These are phyloP conservation scores for Pocota personata DNA, from an alignment of 2,888 invertebrate genomes.

Conservation along the genomic window DNA sequence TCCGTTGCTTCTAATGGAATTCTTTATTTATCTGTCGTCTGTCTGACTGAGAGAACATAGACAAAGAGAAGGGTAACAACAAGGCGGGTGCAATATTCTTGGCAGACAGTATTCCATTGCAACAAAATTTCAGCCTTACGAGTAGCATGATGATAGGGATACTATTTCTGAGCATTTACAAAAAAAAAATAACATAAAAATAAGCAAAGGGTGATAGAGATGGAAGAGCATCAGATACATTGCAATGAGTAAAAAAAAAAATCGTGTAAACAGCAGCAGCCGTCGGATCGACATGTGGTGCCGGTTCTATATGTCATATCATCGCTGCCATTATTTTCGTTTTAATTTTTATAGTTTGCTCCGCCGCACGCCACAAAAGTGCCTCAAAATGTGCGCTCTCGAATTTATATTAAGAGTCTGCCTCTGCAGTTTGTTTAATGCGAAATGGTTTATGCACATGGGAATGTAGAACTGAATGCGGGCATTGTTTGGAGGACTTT, in stretches of 20 bases:
- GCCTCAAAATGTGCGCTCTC: constrained; percentile 21
- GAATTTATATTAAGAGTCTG: constrained; percentile 64
- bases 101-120: constrained; percentile 31
- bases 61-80: background rate
- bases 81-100: constrained; percentile 40
- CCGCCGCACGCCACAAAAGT: background rate
- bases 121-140: background rate
- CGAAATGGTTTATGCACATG: constrained; percentile 65
- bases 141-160: constrained; percentile 12
- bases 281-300: constrained; percentile 46
- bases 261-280: constrained; percentile 51
- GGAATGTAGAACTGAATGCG: constrained; percentile 57
- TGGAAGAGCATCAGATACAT: background rate
- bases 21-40: constrained; percentile 65
- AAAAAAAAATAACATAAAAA: background rate
- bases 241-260: background rate
- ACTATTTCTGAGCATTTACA: constrained; percentile 10
- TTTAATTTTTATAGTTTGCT: constrained; percentile 52
- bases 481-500: constrained; percentile 53
- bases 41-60: constrained; percentile 32
- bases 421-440: constrained; percentile 60
- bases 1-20: constrained; percentile 48
- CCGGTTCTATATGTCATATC: constrained; percentile 62
- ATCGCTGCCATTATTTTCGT: constrained; percentile 67
- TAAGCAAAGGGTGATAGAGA: background rate